These are phyloP conservation scores for Drosophila borborema DNA, from an alignment of 2,888 invertebrate species.

Conservation along the genomic window DNA sequence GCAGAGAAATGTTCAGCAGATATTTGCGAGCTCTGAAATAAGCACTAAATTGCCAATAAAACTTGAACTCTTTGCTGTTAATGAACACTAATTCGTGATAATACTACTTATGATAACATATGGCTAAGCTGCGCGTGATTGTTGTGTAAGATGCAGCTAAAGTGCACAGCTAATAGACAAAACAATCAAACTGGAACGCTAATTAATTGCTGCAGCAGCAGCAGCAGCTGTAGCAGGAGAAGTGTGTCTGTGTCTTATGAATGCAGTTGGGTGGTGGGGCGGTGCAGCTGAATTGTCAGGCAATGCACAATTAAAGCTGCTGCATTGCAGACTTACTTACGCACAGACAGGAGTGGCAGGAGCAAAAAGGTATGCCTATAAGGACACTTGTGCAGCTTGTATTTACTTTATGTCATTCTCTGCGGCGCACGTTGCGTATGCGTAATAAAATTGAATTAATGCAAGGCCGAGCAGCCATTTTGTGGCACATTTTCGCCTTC, in stretches of 20 bases:
- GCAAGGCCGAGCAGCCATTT: slow-evolving; percentile 47
- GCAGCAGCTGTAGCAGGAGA: slow-evolving; percentile 21
- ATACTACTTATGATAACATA: background rate
- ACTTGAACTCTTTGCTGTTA: background rate
- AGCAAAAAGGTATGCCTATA: slow-evolving; percentile 12
- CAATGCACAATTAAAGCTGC: slow-evolving; percentile 48
- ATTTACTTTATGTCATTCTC: slow-evolving; percentile 48
- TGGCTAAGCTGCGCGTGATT: background rate
- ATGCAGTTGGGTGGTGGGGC: slow-evolving; percentile 5
- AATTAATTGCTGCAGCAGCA: slow-evolving; percentile 60
- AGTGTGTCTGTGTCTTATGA: background rate
- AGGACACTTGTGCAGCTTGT: slow-evolving; percentile 32
- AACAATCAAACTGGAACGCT: slow-evolving; percentile 33
- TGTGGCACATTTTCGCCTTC: slow-evolving; percentile 56
- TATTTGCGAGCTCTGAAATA: background rate
- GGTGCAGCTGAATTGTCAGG: slow-evolving; percentile 13
- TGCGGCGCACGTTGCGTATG: slow-evolving; percentile 61
- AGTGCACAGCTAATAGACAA: slow-evolving; percentile 35
- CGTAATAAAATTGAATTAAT: slow-evolving; percentile 74
- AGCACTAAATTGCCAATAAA: background rate
- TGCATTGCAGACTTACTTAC: slow-evolving; percentile 63
- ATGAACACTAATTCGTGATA: background rate
- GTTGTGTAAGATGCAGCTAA: slow-evolving; percentile 3
- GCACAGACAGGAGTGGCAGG: background rate
- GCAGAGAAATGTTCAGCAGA: no score